phyloP scores from a whole-genome alignment of 2,888 invertebrate species.

The Bombylius major region DNA sequence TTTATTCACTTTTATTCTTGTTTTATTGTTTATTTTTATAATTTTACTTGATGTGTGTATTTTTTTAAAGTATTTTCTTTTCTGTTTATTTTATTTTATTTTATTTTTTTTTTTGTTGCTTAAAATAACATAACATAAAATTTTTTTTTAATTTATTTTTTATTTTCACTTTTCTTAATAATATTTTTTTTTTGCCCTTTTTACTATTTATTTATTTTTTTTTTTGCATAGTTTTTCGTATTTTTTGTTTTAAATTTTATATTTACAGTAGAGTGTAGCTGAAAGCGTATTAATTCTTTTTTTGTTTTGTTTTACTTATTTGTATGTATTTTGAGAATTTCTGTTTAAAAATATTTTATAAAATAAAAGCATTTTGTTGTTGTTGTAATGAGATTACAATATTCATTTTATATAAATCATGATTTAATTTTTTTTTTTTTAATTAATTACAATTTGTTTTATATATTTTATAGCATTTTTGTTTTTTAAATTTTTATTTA shows the following conservation, averaged over 20 bases:
- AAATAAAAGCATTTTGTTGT: too few species aligned
- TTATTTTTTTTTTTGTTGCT: conserved; percentile 1
- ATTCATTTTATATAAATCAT: too few species aligned
- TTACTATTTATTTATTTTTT: neutral
- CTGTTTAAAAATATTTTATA: too few species aligned
- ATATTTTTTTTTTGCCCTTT: too few species aligned
- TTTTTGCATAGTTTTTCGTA: neutral
- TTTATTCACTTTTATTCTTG: neutral
- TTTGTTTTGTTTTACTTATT: neutral
- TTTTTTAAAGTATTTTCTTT: neutral
- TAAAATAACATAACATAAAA: conserved; percentile 8
- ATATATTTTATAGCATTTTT: neutral
- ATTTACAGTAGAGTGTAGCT: neutral
- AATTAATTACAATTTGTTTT: neutral
- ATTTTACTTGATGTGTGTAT: neutral
- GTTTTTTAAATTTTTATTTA: neutral
- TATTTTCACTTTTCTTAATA: neutral
- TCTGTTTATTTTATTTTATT: conserved; percentile 2
- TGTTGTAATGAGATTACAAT: too few species aligned
- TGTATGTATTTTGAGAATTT: too few species aligned
- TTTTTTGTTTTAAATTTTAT: too few species aligned
- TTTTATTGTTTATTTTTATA: neutral
- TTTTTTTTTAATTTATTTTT: conserved; percentile 3
- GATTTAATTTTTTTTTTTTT: neutral
- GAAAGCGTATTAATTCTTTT: conserved; percentile 4